Conservation (phyloP, 2,797 vertebrate genomes). For the Sarcophilus harrisii region DNA sequence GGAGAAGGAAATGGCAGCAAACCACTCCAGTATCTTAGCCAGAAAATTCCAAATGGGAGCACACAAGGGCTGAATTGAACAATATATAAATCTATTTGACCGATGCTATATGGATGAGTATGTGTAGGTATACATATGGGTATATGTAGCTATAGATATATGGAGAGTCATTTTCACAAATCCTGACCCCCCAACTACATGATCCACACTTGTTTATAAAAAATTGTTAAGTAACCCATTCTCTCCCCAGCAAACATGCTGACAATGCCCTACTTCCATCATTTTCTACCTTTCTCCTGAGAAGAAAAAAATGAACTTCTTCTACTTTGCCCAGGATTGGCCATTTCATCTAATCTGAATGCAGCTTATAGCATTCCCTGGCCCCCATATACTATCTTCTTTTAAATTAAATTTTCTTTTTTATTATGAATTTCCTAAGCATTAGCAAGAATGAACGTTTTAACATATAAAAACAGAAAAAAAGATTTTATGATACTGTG, state of each 20-base stretch:
- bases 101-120: not conserved
- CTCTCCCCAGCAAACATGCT: not conserved
- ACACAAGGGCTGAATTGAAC: not conserved
- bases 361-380: not conserved
- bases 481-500: not conserved
- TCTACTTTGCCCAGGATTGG: not conserved
- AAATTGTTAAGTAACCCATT: too few relatives aligned
- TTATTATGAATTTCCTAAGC: not conserved
- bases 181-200: not conserved
- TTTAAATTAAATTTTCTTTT: not conserved
- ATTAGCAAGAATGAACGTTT: not conserved
- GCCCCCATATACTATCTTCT: not conserved
- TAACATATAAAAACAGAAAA: not conserved
- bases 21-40: not conserved
- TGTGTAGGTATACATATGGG: not conserved
- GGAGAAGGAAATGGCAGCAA: not conserved
- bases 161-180: not conserved
- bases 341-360: not conserved
- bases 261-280: not conserved
- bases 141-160: not conserved
- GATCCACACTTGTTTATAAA: too few relatives aligned
- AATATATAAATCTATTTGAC: not conserved
- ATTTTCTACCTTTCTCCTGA: not conserved
- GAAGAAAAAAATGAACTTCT: not conserved
- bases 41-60: not conserved